These are phyloP conservation scores for Acanthosepion pharaonis DNA, from an alignment of 2,888 invertebrate species.

Conservation along the genomic window DNA sequence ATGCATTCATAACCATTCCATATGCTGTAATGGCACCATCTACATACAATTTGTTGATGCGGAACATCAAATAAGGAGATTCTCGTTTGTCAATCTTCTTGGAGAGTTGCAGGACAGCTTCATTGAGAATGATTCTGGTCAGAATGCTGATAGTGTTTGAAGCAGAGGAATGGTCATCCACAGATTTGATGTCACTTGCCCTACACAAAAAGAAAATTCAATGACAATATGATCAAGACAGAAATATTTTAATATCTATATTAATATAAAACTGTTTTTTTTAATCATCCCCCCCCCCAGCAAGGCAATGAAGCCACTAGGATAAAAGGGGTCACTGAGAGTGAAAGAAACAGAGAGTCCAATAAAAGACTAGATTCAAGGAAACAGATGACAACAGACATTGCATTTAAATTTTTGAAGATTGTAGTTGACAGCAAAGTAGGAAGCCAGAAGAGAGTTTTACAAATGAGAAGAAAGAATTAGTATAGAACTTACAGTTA, in stretches of 20 bases:
- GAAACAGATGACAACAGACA: no score
- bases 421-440: no score
- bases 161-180: constrained; percentile 88
- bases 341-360: no score
- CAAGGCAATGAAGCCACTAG: no score
- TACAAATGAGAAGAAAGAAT: no score
- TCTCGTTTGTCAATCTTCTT: constrained; percentile 80
- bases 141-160: constrained; percentile 84
- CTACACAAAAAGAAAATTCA: background rate
- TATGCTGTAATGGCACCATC: constrained; percentile 86
- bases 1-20: constrained; percentile 85
- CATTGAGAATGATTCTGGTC: constrained; percentile 83
- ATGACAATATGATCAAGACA: background rate
- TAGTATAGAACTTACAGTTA: no score
- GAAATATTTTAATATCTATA: background rate
- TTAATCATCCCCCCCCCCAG: no score
- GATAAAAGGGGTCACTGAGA: no score
- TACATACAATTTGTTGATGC: constrained; percentile 80
- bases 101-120: constrained; percentile 80
- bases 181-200: constrained; percentile 81
- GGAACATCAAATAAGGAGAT: constrained; percentile 84
- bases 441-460: background rate
- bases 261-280: background rate
- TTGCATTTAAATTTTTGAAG: no score
- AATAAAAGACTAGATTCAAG: no score